phyloP scores from a whole-genome alignment of 2,888 invertebrate genomes.

The Eupithecia centaureata region DNA sequence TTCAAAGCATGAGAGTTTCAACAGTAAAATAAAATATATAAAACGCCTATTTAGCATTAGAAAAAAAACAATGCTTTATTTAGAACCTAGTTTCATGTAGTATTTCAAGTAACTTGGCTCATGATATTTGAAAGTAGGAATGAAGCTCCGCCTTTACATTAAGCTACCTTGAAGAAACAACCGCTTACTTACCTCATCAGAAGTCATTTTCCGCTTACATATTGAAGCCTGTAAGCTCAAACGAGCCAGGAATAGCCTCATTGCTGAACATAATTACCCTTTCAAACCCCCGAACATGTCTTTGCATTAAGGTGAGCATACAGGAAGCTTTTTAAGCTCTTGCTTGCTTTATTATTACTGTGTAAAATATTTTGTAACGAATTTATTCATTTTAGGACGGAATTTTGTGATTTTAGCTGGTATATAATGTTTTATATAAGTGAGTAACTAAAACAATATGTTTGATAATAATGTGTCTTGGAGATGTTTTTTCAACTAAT shows the following conservation, averaged over 20 bases:
- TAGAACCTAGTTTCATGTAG: not conserved
- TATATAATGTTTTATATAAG: not conserved
- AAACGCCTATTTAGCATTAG: no score
- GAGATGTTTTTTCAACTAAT: no score
- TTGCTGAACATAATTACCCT: slow-evolving; percentile 20
- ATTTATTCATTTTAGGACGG: not conserved
- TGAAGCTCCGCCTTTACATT: not conserved
- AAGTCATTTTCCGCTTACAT: slow-evolving; percentile 18
- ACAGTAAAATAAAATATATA: no score
- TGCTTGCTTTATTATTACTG: not conserved
- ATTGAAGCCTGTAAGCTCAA: slow-evolving; percentile 16
- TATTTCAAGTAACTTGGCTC: not conserved
- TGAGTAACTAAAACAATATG: no score
- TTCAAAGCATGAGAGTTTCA: no score
- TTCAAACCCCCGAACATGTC: slow-evolving; percentile 14
- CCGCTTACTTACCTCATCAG: not conserved
- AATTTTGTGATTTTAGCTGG: not conserved
- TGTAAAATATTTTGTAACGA: not conserved
- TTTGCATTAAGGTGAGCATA: slow-evolving; percentile 12
- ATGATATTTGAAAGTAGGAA: not conserved
- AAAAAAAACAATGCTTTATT: no score
- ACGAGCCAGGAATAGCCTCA: slow-evolving; percentile 9
- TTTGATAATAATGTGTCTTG: no score
- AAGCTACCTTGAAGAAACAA: slow-evolving; percentile 3
- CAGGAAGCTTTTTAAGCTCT: slow-evolving; percentile 12